A percentile compares a stretch with the other conserved stretches of the same genome.
These are phyloP conservation scores for Anthopleura sola DNA, from an alignment of 64 coral and sea anemone genomes.

Conservation along the genomic window DNA sequence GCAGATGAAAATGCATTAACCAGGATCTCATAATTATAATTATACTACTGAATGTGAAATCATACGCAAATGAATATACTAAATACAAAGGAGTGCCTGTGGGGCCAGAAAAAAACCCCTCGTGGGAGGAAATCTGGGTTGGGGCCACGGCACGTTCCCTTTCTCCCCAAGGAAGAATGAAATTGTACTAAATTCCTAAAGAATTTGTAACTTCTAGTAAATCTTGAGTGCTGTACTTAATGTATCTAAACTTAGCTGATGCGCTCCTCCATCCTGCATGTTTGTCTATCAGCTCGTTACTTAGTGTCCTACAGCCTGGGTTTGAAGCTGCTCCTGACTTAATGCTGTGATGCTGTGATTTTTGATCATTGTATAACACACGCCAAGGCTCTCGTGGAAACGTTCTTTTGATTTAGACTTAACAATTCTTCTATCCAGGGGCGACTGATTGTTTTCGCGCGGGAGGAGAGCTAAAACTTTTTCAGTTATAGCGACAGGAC, in stretches of 20 bases:
- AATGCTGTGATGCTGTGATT: not conserved
- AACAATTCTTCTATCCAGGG: not conserved
- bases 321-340: conserved; percentile 31
- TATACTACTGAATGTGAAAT: too few species aligned
- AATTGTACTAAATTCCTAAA: too few species aligned
- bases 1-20: too few species aligned
- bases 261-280: conserved; percentile 16
- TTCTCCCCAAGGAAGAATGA: too few species aligned
- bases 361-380: not conserved
- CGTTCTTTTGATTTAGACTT: not conserved
- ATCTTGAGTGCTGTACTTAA: not conserved
- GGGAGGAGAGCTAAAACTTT: not conserved
- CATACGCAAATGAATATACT: too few species aligned
- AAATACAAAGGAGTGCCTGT: too few species aligned
- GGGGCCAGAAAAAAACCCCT: too few species aligned
- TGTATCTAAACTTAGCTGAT: conserved; percentile 9
- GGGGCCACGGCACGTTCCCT: too few species aligned
- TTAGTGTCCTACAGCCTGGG: not conserved
- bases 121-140: too few species aligned
- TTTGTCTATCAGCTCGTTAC: not conserved
- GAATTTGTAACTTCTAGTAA: not conserved
- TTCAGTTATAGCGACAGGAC: conserved; percentile 4
- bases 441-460: not conserved
- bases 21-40: too few species aligned
- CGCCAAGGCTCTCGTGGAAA: not conserved